phyloP scores from a whole-genome alignment of 2,888 invertebrate genomes.

The Eubasilissa splendida region DNA sequence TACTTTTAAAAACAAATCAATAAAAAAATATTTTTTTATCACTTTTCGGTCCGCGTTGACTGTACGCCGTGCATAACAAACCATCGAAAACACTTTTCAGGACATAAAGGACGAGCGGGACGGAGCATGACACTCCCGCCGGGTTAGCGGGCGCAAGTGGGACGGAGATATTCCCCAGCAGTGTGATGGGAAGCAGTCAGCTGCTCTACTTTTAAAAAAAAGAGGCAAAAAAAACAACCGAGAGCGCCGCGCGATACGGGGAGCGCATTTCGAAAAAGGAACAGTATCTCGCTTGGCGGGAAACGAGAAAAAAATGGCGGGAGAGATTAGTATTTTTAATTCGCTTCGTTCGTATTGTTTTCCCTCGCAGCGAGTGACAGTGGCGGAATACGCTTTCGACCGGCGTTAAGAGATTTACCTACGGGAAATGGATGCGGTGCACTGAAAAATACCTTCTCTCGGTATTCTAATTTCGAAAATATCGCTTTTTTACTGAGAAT shows the following conservation, averaged over 20 bases:
- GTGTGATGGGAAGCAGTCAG: conserved; percentile 58
- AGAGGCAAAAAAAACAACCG: conserved; percentile 31
- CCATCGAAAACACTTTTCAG: conserved; percentile 58
- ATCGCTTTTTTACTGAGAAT: no score
- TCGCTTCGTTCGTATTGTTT: conserved; percentile 54
- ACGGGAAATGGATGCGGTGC: conserved; percentile 19
- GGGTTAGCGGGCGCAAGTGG: conserved; percentile 20
- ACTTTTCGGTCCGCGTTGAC: conserved; percentile 18
- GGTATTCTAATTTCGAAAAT: no score
- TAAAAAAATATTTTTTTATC: background rate
- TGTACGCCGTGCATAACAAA: conserved; percentile 56
- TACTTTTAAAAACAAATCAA: background rate
- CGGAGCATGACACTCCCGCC: conserved; percentile 43
- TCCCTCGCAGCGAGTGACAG: conserved; percentile 33
- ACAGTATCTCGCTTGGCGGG: conserved; percentile 54
- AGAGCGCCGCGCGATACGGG: conserved; percentile 45
- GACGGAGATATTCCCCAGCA: conserved; percentile 27
- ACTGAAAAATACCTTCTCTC: background rate
- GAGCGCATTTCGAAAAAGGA: conserved; percentile 49
- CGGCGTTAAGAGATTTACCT: conserved; percentile 58
- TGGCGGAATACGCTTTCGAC: conserved; percentile 37
- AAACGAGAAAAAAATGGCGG: conserved; percentile 46
- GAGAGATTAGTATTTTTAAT: conserved; percentile 57
- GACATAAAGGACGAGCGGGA: conserved; percentile 54
- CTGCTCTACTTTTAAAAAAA: conserved; percentile 52